phyloP scores from a whole-genome alignment of 2,888 invertebrate species.

The Rapana venosa region DNA sequence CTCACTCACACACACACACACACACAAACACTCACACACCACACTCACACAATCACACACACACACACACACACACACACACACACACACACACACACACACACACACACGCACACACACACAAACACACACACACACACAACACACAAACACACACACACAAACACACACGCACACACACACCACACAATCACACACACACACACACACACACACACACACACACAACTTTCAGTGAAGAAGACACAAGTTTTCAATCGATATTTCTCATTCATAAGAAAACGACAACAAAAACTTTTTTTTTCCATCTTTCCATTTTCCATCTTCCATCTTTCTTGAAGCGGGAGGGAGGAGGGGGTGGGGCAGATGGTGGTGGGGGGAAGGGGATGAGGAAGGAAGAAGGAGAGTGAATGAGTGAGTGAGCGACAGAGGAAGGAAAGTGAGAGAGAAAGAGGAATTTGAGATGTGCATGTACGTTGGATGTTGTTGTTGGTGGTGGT shows the following conservation, averaged over 20 bases:
- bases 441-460: background rate
- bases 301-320: too few relatives aligned
- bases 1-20: background rate
- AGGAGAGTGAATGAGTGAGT: background rate
- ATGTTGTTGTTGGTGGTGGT: too few relatives aligned
- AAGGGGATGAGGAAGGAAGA: background rate
- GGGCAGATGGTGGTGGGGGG: too few relatives aligned
- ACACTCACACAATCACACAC: background rate
- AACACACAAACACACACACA: background rate
- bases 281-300: too few relatives aligned
- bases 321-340: too few relatives aligned
- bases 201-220: background rate
- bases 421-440: background rate
- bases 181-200: background rate
- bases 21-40: background rate
- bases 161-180: constrained; percentile 9
- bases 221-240: too few relatives aligned
- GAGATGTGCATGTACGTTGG: too few relatives aligned
- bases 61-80: constrained; percentile 2
- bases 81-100: constrained; percentile 24
- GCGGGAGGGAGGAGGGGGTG: too few relatives aligned
- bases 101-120: background rate
- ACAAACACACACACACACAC: constrained; percentile 12
- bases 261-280: too few relatives aligned
- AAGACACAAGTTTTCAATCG: too few relatives aligned